These are phyloP conservation scores for Steinernema khuongi DNA, from an alignment of 1,140 invertebrate species.

Conservation along the genomic window DNA sequence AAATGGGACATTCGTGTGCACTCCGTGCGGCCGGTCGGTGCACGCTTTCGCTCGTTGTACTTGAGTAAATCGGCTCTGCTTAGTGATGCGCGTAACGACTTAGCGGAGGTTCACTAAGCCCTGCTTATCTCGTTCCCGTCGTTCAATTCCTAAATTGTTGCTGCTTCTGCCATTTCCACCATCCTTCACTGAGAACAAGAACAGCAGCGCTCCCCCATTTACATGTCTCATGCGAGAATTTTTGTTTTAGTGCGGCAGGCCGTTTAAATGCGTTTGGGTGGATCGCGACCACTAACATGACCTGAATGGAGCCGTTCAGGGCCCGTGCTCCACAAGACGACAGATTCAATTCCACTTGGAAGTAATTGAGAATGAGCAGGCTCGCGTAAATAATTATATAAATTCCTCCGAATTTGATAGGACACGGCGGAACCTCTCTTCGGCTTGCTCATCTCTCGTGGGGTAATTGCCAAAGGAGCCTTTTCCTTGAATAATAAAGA, in stretches of 20 bases:
- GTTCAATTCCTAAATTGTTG: not conserved
- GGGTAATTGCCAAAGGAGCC: no score
- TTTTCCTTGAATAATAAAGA: no score
- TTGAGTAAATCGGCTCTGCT: slow-evolving; percentile 12
- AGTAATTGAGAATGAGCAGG: slow-evolving; percentile 2
- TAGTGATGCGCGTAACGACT: slow-evolving; percentile 8
- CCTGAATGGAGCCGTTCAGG: no score
- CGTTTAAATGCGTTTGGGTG: no score
- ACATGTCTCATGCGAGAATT: no score
- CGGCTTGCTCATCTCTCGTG: not conserved
- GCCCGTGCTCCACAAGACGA: no score
- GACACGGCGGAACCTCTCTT: not conserved
- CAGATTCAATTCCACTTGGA: not conserved
- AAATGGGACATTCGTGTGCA: not conserved
- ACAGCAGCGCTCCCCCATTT: no score
- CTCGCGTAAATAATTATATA: slow-evolving; percentile 5
- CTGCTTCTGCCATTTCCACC: not conserved
- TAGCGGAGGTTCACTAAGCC: not conserved
- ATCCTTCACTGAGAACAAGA: no score
- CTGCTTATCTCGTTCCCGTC: not conserved
- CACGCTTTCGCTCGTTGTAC: not conserved
- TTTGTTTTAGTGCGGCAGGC: no score
- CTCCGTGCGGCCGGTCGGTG: not conserved
- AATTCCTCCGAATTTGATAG: not conserved
- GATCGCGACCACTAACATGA: no score